Percentiles rank a stretch among this genome's conserved stretches.
These are phyloP conservation scores for Agrilus biguttatus DNA, from an alignment of 2,888 invertebrate genomes.

Conservation along the genomic window DNA sequence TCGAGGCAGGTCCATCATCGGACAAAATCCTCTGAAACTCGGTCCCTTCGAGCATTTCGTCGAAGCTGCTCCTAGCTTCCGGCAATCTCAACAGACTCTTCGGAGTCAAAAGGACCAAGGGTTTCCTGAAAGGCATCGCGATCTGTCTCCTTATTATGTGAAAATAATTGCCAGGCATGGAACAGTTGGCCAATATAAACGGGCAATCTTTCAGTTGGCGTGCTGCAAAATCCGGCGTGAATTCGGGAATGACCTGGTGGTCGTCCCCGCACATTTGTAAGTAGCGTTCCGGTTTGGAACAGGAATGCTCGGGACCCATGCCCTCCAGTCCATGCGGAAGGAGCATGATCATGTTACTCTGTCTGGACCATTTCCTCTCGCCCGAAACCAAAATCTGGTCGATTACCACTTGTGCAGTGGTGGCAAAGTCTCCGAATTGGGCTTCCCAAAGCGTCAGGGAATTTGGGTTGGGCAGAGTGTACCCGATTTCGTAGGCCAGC, in stretches of 20 bases:
- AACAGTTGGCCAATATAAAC: conserved; percentile 93
- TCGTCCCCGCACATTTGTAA: conserved; percentile 95
- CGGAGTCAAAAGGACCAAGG: conserved; percentile 92
- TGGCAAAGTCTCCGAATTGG: too few relatives aligned
- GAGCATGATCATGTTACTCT: too few relatives aligned
- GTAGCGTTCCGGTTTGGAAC: conserved; percentile 78
- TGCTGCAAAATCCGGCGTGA: conserved; percentile 78
- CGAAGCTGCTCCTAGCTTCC: conserved; percentile 86
- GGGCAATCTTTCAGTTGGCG: conserved; percentile 95
- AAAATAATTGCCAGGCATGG: conserved; percentile 93
- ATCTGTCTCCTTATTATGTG: conserved; percentile 94
- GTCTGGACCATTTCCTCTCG: too few relatives aligned
- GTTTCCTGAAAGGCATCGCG: conserved; percentile 93
- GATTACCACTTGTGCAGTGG: too few relatives aligned
- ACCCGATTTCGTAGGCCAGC: too few relatives aligned
- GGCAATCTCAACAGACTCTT: conserved; percentile 94
- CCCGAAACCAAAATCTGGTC: too few relatives aligned
- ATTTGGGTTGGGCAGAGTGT: too few relatives aligned
- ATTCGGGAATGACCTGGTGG: conserved; percentile 87
- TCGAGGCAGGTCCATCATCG: conserved; percentile 52
- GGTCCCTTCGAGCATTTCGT: conserved; percentile 79
- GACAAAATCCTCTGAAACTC: conserved; percentile 69
- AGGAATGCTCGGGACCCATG: conserved; percentile 88
- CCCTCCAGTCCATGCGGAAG: conserved; percentile 4
- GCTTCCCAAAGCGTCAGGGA: too few relatives aligned